Percentiles rank a stretch among this genome's conserved stretches.
phyloP scores from a whole-genome alignment of 2,888 invertebrate species.

The Itoplectis maculator region DNA sequence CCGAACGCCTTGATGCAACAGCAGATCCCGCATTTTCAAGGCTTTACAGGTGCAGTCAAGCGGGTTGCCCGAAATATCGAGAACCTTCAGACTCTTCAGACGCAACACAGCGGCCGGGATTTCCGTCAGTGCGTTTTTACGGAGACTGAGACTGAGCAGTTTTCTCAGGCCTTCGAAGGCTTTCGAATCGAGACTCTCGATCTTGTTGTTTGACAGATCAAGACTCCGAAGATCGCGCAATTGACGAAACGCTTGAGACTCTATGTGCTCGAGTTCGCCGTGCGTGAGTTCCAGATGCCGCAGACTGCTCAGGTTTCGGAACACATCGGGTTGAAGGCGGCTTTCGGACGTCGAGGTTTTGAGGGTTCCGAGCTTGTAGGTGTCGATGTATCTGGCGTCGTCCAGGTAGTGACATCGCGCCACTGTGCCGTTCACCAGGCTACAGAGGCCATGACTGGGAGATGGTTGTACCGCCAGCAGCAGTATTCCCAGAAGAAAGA shows the following conservation, averaged over 20 bases:
- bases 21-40: constrained; percentile 87
- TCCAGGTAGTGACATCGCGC: constrained; percentile 77
- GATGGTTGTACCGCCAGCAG: constrained; percentile 72
- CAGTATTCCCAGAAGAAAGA: constrained; percentile 70
- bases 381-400: constrained; percentile 77
- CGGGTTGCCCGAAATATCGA: constrained; percentile 89
- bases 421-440: constrained; percentile 71
- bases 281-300: constrained; percentile 88
- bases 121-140: constrained; percentile 87
- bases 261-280: constrained; percentile 87
- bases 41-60: constrained; percentile 90
- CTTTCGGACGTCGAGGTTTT: constrained; percentile 68
- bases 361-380: constrained; percentile 74
- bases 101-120: constrained; percentile 87
- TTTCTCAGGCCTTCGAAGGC: constrained; percentile 86
- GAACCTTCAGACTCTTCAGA: constrained; percentile 86
- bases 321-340: constrained; percentile 70
- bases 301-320: constrained; percentile 86
- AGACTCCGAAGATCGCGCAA: constrained; percentile 87
- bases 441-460: constrained; percentile 74
- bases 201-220: constrained; percentile 87
- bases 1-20: constrained; percentile 83
- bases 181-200: constrained; percentile 86
- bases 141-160: constrained; percentile 88
- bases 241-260: constrained; percentile 86